phyloP scores from a whole-genome alignment of 2,888 invertebrate genomes.

The Drosophila birchii region DNA sequence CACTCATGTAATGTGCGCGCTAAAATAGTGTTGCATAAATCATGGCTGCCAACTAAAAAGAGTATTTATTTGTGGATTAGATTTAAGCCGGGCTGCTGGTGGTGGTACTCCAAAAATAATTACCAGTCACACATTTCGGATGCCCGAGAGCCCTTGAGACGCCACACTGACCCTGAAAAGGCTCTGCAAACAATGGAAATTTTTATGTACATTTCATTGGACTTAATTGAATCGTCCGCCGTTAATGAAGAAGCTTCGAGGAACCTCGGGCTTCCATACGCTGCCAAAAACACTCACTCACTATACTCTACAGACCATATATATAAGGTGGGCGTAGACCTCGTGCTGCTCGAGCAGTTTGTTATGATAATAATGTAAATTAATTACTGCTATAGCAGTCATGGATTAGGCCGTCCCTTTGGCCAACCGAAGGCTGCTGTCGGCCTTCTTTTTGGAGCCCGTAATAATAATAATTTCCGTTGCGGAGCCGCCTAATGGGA shows the following conservation, averaged over 20 bases:
- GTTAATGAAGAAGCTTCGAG: slow-evolving; percentile 64
- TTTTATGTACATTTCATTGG: slow-evolving; percentile 56
- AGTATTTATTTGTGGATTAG: slow-evolving; percentile 33
- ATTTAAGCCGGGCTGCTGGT: slow-evolving; percentile 24
- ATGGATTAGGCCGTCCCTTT: slow-evolving; percentile 32
- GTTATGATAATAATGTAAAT: slow-evolving; percentile 73
- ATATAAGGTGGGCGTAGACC: slow-evolving; percentile 11
- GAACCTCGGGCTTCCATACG: slow-evolving; percentile 32
- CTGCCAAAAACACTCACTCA: slow-evolving; percentile 5
- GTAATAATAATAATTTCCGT: slow-evolving; percentile 58
- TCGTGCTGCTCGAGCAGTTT: slow-evolving; percentile 56
- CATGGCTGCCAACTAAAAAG: slow-evolving; percentile 20
- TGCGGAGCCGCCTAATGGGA: slow-evolving; percentile 38
- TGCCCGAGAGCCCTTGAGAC: neutral
- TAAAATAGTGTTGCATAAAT: slow-evolving; percentile 44
- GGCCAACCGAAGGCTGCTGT: neutral
- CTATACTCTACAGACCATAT: neutral
- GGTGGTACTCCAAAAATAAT: slow-evolving; percentile 9
- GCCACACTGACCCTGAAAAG: slow-evolving; percentile 29
- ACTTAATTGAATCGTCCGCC: slow-evolving; percentile 70
- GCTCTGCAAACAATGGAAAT: slow-evolving; percentile 36
- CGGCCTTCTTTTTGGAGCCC: neutral
- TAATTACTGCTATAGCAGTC: slow-evolving; percentile 55
- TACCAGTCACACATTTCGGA: neutral
- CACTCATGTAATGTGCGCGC: neutral